These are phyloP conservation scores for Malurus splendens DNA, from an alignment of 2,797 vertebrate genomes.

Conservation along the genomic window DNA sequence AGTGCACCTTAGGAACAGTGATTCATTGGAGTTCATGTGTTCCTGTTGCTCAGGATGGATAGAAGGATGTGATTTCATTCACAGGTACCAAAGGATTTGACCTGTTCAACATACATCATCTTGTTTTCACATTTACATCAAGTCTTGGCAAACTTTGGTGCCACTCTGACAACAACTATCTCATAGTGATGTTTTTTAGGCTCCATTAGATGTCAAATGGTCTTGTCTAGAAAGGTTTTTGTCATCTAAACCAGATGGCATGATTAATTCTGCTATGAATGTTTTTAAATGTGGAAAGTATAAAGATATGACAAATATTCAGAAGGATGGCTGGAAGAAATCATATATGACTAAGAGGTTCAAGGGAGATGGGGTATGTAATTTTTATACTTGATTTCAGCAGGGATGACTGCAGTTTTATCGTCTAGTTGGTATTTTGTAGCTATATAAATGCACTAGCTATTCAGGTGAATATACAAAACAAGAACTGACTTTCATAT, in stretches of 20 bases:
- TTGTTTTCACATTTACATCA: constrained; percentile 2
- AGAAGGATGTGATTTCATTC: background rate
- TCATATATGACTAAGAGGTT: background rate
- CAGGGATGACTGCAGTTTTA: background rate
- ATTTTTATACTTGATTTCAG: background rate
- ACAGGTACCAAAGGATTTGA: background rate
- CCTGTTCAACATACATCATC: background rate
- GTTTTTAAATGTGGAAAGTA: background rate
- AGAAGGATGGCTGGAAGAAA: background rate
- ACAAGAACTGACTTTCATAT: background rate
- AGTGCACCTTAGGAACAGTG: background rate
- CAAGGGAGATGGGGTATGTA: background rate
- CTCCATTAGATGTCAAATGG: background rate
- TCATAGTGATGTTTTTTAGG: background rate
- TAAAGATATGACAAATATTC: background rate
- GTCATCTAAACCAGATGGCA: background rate
- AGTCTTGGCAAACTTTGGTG: background rate
- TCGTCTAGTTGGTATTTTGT: background rate
- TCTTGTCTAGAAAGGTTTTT: background rate
- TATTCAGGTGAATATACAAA: background rate
- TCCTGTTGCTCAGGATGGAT: background rate
- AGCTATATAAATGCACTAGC: background rate
- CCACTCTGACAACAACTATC: background rate
- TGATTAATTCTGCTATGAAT: background rate
- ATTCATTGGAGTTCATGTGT: background rate